Base-by-base conservation (phyloP, 2,797 vertebrate genomes). In the Neomorphus geoffroyi region DNA sequence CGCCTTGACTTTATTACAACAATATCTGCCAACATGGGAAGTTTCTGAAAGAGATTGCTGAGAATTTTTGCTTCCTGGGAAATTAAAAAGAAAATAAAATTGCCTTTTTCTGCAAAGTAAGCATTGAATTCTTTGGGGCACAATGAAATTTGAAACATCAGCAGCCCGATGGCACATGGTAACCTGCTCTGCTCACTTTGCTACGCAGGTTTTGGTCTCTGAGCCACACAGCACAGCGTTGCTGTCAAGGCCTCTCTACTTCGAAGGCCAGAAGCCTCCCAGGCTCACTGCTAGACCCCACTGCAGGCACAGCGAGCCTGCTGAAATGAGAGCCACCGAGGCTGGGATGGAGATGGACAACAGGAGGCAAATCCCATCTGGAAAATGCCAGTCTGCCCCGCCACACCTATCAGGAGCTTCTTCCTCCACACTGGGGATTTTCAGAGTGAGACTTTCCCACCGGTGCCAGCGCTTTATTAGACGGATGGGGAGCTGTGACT, bases 131-230 rank as follows among this genome's bases (percentile, higher is more conserved):
- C 48, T 85, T 45, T 41, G 62, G 64, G 74, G 72, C 51, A 46
- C 57, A 50, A 64, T 8, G 39, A 66, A 84, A 90, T 46, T 18
- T 57, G 50, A 78, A 84, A 65, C 46, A 50, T 35, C 51, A 58
- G 62, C 50, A 61, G 39, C 2, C 1, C 2, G 6, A 84, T 3
- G 23, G 58, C 62, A 67, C 33, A 26, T 3, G 57, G 65, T 53
- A 80, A 50, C 35, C 32, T 0, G 0, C 22, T 81, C 33, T 23
- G 28, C 33, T 80, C 26, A 28, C 26, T 14, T 0, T 1, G 2
- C 0, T 67, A 0, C 45, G 28, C 15, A 21, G 33, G 43, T 26
- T 83, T 70, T 0, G 2, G 45, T 14, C 22, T 28, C 46, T n/a
- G 50, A 54, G 67, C 62, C 27, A 35, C 45, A 10, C 32, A 1